These are phyloP conservation scores for Dreissena polymorpha DNA, from an alignment of 1,140 invertebrate genomes.

Conservation along the genomic window DNA sequence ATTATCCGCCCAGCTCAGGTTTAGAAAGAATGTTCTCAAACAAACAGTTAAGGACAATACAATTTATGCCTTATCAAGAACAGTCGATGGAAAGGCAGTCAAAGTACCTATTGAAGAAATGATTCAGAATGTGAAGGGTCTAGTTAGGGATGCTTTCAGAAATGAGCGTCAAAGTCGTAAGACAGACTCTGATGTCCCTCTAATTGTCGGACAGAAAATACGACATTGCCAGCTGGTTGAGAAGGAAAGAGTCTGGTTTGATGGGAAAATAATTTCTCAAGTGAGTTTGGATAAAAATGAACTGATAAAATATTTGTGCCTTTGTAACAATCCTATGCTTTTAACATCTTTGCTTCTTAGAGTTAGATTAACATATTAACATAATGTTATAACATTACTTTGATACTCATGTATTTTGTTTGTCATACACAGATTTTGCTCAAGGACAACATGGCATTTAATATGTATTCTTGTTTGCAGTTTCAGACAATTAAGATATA, in stretches of 20 bases:
- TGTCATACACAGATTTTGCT: too few species aligned
- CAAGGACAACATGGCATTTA: too few species aligned
- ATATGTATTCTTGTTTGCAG: too few species aligned
- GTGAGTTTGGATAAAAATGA: conserved; percentile 1
- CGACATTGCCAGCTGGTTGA: conserved; percentile 19
- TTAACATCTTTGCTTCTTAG: too few species aligned
- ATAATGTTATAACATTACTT: too few species aligned
- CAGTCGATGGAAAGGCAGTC: conserved; percentile 2
- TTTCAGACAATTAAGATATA: too few species aligned
- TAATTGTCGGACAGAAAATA: conserved; percentile 26
- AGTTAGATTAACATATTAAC: too few species aligned
- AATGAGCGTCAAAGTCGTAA: not conserved
- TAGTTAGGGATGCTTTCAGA: conserved; percentile 25
- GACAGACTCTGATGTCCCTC: conserved; percentile 1
- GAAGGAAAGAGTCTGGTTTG: conserved; percentile 29
- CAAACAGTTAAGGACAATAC: conserved; percentile 24
- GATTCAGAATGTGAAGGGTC: conserved; percentile 22
- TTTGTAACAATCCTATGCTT: too few species aligned
- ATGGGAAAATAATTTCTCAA: conserved; percentile 14
- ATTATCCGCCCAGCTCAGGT: conserved; percentile 24
- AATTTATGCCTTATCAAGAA: conserved; percentile 3
- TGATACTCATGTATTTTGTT: too few species aligned
- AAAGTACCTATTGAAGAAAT: conserved; percentile 13
- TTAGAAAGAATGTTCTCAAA: conserved; percentile 29
- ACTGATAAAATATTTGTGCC: not conserved